A percentile compares a stretch with the other conserved stretches of the same genome.
Conservation (phyloP, 1,140 invertebrate species). For the Diprion similis region DNA sequence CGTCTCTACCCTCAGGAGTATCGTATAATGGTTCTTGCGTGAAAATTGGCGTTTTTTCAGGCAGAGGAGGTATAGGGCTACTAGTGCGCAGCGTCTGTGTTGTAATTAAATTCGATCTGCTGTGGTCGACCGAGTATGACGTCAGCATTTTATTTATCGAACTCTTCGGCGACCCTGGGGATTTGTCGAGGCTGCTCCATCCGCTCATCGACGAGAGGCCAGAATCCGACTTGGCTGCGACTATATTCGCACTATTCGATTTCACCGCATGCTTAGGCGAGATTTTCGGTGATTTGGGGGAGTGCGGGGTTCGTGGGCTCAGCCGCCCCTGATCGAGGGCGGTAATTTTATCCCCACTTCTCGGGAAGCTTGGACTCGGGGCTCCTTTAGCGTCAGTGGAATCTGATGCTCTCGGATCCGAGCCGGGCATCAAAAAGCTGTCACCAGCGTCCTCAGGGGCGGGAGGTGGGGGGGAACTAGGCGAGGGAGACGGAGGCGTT, state of each 20-base stretch:
- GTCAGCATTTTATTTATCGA: constrained; percentile 51
- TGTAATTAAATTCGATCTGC: constrained; percentile 39
- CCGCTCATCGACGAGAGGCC: constrained; percentile 85
- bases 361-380: constrained; percentile 59
- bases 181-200: constrained; percentile 85
- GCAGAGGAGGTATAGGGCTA: constrained; percentile 49
- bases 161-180: constrained; percentile 74
- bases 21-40: constrained; percentile 56
- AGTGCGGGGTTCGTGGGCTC: constrained; percentile 70
- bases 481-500: constrained; percentile 61
- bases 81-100: constrained; percentile 40
- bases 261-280: constrained; percentile 77
- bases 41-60: constrained; percentile 38
- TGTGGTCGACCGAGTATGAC: constrained; percentile 50
- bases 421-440: constrained; percentile 55
- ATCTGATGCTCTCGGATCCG: constrained; percentile 44
- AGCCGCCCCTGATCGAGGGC: constrained; percentile 62
- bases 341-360: constrained; percentile 47
- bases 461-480: constrained; percentile 79
- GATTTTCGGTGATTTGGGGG: constrained; percentile 76
- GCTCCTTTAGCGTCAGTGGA: constrained; percentile 47
- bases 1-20: constrained; percentile 53
- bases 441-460: constrained; percentile 71
- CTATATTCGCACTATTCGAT: constrained; percentile 66
- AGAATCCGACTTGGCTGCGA: constrained; percentile 80